Evolutionary conservation across 2,797 vertebrate genomes (phyloP), one percentile per base, ranked within the genome.

Genomic region (Diceros bicornis): DNA sequence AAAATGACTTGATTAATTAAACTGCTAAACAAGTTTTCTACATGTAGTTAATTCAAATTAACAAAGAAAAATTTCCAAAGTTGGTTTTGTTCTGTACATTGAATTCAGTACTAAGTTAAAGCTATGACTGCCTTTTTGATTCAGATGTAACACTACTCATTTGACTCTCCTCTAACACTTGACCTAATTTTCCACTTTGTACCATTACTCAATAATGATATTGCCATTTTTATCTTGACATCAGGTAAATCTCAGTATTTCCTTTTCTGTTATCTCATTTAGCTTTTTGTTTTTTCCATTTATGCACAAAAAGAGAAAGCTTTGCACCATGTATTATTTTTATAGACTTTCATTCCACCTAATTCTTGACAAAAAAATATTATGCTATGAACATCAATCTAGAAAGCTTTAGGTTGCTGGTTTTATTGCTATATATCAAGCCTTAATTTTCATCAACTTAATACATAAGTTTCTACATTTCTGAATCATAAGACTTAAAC

Each of bases 361-460:
- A 97, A 98, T 98, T 97, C 97, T 95, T 97, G 94, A 97, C 98
- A 98, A 93, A 75, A 98, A 99, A 98, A 98, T 98, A 98, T 96
- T 98, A 96, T 97, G 74, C 96, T 98, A 93, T 0, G 0, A 97
- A 97, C 96, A 98, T 96, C 93, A 97, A 97, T 98, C 97, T 98
- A 95, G 96, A 95, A 87, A 98, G 97, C 92, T 98, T 97, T 98
- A 98, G 94, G 93, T 97, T 98, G 98, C 96, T 98, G 96, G 97
- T 97, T 98, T 99, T 98, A 98, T 98, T 98, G 84, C 97, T 98
- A 95, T 90, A 97, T 93, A 98, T 64, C 81, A 98, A 98, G 97
- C 91, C 93, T 97, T 98, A 98, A 98, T 98, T 98, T 98, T 98
- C 98, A 97, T 98, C 97, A 98, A 88, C 89, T 97, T 98, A 96